Conservation (phyloP, 1,140 invertebrate genomes). For the Rhizoglyphus robini region DNA sequence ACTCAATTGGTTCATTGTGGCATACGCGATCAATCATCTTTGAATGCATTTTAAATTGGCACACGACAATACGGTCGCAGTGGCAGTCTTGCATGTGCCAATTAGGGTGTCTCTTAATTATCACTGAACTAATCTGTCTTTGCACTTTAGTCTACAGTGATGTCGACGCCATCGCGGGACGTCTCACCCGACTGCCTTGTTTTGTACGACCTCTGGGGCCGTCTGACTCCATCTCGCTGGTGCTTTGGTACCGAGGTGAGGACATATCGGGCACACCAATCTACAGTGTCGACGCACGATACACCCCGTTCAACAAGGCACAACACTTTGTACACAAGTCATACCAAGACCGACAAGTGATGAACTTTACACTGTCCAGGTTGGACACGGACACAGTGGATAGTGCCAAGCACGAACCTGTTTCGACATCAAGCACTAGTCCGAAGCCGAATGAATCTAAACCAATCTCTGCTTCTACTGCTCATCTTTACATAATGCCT, state of each 20-base stretch:
- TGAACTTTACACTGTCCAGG: background rate
- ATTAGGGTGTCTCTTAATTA: background rate
- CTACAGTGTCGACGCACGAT: slow-evolving; percentile 28
- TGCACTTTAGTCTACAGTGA: slow-evolving; percentile 11
- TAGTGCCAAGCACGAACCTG: background rate
- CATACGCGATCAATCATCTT: too few relatives aligned
- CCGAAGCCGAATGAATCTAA: background rate
- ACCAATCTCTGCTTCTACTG: slow-evolving; percentile 32
- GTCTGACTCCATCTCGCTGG: slow-evolving; percentile 73
- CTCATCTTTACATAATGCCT: slow-evolving; percentile 25
- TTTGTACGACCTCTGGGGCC: slow-evolving; percentile 56
- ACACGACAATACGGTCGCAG: too few relatives aligned
- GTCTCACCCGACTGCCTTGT: slow-evolving; percentile 61
- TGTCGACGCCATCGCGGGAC: slow-evolving; percentile 46
- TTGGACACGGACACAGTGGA: background rate
- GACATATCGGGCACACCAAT: slow-evolving; percentile 26
- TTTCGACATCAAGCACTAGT: background rate
- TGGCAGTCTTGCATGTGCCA: background rate
- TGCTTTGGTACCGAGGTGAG: slow-evolving; percentile 73
- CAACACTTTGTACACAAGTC: slow-evolving; percentile 24
- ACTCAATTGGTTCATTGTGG: too few relatives aligned
- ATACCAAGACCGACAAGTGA: slow-evolving; percentile 13
- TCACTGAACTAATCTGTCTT: background rate
- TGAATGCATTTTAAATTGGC: too few relatives aligned
- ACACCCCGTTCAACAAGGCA: slow-evolving; percentile 24